Evolutionary conservation across 2,888 invertebrate species (phyloP), one percentile per base, ranked within the genome.

Genomic region (Notodonta dromedarius): DNA sequence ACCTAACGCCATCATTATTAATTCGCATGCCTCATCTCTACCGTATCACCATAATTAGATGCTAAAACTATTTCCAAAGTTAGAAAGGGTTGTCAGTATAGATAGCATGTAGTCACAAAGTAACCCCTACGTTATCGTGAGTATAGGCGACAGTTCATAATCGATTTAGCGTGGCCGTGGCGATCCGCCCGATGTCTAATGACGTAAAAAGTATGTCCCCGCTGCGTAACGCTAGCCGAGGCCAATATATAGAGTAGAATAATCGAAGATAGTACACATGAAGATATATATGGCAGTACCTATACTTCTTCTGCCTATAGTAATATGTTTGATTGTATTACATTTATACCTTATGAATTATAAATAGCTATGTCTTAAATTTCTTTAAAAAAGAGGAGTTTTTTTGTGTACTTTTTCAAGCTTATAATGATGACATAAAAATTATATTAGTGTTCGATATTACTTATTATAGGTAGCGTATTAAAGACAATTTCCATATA

Each of bases 151-250:
- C 76, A 73, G 79, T 83, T 83, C 79, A 85, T 88, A 88, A 90
- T 90, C 89, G 88, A 90, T 89, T 86, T 80, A 80, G 78, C 79
- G 80, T 83, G 87, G 79, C 88, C 76, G 77, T 82, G 87, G 87
- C 85, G 87, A 88, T 88, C 90, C 87, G 78, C 56, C 82, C 83
- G 82, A 87, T 84, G 86, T 90, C 91, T 93, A 91, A 92, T 91
- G 91, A 92, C 90, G 86, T 91, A 91, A 93, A 93, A 92, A 92
- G 90, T 91, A 91, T 90, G 91, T 92, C 91, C 91, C 90, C 85
- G 84, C 82, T 79, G 74, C 80, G 83, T 88, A 85, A 88, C 83
- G 81, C 79, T 79, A 83, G 78, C 76, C 81, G 82, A 83, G 80
- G 81, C 77, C 77, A 77, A 84, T 82, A 56, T 67, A 73, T 64